Evolutionary conservation across 2,797 vertebrate species (phyloP), one percentile per base, ranked within the genome.

Genomic region (Amblyraja radiata): DNA sequence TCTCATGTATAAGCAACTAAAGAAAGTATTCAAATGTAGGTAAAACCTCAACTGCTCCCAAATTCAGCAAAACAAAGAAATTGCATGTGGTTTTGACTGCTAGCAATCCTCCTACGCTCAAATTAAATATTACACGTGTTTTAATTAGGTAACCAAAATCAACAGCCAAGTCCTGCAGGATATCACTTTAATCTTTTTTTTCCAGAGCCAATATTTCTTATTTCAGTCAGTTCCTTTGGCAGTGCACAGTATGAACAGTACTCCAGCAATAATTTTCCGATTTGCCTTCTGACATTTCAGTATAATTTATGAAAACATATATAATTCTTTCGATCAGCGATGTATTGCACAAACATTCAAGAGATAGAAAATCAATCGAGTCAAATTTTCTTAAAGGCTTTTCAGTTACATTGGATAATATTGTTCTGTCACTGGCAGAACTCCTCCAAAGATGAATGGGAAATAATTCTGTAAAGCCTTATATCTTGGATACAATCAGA

Each of bases 401-500:
- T 25, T 92, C 71, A 92, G 71, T 39, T 92, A 92, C 74, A 92
- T 92, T 92, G 39, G 71, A 92, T 76, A 91, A 54, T 32, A 91
- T 91, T 46, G 88, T 73, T 91, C 36, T 73, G 88, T 73, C 88
- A 74, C 23, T 39, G 21, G 36, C 28, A 92, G 65, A 71, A 10
- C 46, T 23, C 8, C 68, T 91, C 36, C 0, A 73, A 28, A 92
- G 39, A 76, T 9, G 18, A 16, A 76, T 25, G 73, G 14, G 68
- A 36, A 91, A 91, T 23, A 73, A 68, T 68, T 21, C 11, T 39
- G 5, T 65, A 71, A 46, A 91, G 25, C 23, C 65, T 73, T 28
- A 73, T 11, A 25, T 16, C 14, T 76, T 28, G 74, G 90, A 92
- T 74, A 46, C 76, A 6, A 54, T 54, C 81, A 84, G 23, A 46